Base-by-base conservation (phyloP, 2,888 invertebrate genomes). In the Mimumesa dahlbomi region DNA sequence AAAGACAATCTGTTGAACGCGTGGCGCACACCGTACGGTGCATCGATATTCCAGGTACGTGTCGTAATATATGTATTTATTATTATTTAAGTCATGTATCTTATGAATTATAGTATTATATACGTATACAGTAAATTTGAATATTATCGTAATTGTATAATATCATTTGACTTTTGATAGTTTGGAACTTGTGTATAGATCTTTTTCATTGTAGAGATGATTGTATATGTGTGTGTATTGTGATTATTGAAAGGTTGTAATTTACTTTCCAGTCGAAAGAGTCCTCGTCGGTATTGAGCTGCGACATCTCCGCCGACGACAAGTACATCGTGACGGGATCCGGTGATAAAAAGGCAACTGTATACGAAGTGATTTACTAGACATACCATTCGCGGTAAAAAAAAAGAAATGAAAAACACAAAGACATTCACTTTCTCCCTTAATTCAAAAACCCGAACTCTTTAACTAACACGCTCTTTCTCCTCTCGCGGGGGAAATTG, bases 321-420 rank as follows among this genome's bases (percentile, higher is more conserved):
- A 98, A 98, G 91, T 98, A 96, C 91, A 97, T 98, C 86, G 97
- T 98, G 84, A 98, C 98, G 48, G 98, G 98, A 73, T 98, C 98
- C 40, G 98, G 98, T 63, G 98, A 99, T 91, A 98, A 98, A 91
- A 98, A 98, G 90, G 98, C 98, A 81, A 98, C 98, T 54, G 95
- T 98, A 77, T 98, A 98, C 90, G 97, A 98, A 93, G 98, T 98
- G 86, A 94, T 96, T 90, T 97, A 96, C 61, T 77, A 70, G 64
- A 50, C 43, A 53, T 29, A 45, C 22, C 36, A 7, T 43, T 36
- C 46, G 42, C 61, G 49, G 48, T 61, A 54, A 56, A n/a, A n/a
- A n/a, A n/a, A n/a, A n/a, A n/a, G n/a, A n/a, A n/a, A n/a, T n/a
- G n/a, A n/a, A n/a, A n/a, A n/a, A n/a, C n/a, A n/a, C n/a, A n/a